Evolutionary conservation across 2,888 invertebrate genomes (phyloP).

Genomic region (Lasioglossum figueresi): DNA sequence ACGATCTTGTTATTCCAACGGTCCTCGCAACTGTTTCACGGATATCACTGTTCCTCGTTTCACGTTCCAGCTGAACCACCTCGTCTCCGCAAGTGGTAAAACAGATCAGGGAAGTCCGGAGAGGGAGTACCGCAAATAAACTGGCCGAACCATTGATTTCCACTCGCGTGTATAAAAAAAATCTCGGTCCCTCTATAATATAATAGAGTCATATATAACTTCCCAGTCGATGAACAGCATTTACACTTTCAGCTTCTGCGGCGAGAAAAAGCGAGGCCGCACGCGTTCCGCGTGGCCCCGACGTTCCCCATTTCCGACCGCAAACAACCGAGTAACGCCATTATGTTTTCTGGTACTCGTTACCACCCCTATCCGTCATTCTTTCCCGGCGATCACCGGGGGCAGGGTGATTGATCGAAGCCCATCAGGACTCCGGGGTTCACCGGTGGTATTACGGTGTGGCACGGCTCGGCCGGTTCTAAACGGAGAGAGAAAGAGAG

Average conservation of each 20-base stretch:
- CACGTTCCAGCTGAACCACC: not conserved
- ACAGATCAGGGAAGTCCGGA: no score
- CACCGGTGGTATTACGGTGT: not conserved
- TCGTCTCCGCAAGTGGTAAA: not conserved
- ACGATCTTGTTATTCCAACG: not conserved
- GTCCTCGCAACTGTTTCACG: not conserved
- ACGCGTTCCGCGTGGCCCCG: not conserved
- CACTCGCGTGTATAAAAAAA: not conserved
- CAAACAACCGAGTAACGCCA: not conserved
- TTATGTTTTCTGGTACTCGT: constrained; percentile 9
- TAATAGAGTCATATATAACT: constrained; percentile 6
- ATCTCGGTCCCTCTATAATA: not conserved
- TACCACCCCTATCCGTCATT: constrained; percentile 7
- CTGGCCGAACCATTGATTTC: not conserved
- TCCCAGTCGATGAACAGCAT: not conserved
- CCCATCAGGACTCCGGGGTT: not conserved
- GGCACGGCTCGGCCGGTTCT: not conserved
- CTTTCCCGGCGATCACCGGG: not conserved
- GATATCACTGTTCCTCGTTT: not conserved
- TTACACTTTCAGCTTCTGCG: not conserved
- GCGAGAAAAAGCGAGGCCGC: not conserved
- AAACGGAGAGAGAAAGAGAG: not conserved
- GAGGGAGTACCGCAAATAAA: not conserved
- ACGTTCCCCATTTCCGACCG: constrained; percentile 1
- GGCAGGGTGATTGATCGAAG: constrained; percentile 30